phyloP scores from a whole-genome alignment of 2,888 invertebrate species.

The Aproaerema taeniolella region DNA sequence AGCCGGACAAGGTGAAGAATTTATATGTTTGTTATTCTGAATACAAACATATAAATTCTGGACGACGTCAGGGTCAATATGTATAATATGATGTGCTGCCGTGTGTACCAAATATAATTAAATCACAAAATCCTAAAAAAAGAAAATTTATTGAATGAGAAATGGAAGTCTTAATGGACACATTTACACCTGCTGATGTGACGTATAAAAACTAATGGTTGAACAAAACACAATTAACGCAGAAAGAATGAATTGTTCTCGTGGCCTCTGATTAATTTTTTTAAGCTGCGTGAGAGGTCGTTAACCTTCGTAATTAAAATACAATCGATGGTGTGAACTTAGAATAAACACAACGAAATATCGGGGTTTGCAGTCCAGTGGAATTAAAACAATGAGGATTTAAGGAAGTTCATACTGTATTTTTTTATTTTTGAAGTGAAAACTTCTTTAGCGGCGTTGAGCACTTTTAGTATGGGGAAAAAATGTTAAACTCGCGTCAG shows the following conservation, averaged over 20 bases:
- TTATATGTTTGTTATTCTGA: not conserved
- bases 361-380: too few species aligned
- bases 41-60: not conserved
- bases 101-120: not conserved
- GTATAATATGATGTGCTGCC: too few species aligned
- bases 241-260: conserved; percentile 32
- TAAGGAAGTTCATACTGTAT: too few species aligned
- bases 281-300: conserved; percentile 27
- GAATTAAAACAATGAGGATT: too few species aligned
- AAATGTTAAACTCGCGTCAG: too few species aligned
- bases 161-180: conserved; percentile 5
- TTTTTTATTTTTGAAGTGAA: too few species aligned
- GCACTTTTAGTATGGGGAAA: too few species aligned
- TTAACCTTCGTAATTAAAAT: conserved; percentile 37
- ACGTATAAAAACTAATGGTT: conserved; percentile 25
- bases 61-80: too few species aligned
- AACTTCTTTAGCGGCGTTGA: too few species aligned
- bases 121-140: not conserved
- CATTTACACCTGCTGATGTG: conserved; percentile 18
- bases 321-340: conserved; percentile 33
- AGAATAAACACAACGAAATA: too few species aligned
- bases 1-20: not conserved
- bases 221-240: too few species aligned
- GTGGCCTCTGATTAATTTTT: conserved; percentile 28
- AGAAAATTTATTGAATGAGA: conserved; percentile 3